These are phyloP conservation scores for Drosophila melanogaster DNA, from an alignment of 1,140 invertebrate species.

Conservation along the genomic window DNA sequence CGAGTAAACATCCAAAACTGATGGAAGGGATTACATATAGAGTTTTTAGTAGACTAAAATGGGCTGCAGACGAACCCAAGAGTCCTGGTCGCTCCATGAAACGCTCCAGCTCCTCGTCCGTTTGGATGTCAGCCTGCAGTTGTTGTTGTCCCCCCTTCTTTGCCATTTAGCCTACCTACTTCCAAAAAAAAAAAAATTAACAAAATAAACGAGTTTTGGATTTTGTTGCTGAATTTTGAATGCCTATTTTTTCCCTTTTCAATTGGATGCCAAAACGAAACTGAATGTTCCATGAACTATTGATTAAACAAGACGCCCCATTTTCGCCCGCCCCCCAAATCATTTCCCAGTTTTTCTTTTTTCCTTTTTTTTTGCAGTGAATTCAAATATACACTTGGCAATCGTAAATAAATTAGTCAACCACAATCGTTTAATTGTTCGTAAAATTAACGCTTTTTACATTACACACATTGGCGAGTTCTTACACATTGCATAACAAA, in stretches of 20 bases:
- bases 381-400: neutral
- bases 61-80: conserved; percentile 86
- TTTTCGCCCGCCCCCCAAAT: neutral
- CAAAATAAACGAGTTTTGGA: neutral
- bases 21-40: neutral
- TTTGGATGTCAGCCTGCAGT: conserved; percentile 91
- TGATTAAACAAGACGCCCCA: conserved; percentile 59
- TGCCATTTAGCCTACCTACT: conserved; percentile 74
- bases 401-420: conserved; percentile 64
- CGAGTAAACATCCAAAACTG: conserved; percentile 96
- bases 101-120: conserved; percentile 93
- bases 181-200: neutral
- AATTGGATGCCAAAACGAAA: neutral
- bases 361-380: neutral
- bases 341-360: neutral
- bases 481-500: conserved; percentile 79
- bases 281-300: conserved; percentile 53
- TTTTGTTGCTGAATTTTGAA: conserved; percentile 8
- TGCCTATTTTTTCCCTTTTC: neutral
- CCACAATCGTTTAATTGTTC: conserved; percentile 55
- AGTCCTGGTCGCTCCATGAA: conserved; percentile 91
- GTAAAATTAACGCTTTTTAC: conserved; percentile 37
- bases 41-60: too few species aligned
- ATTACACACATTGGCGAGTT: conserved; percentile 53
- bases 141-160: conserved; percentile 91